These are phyloP conservation scores for Perccottus glenii DNA, from an alignment of 2,113 vertebrate genomes.

Conservation along the genomic window DNA sequence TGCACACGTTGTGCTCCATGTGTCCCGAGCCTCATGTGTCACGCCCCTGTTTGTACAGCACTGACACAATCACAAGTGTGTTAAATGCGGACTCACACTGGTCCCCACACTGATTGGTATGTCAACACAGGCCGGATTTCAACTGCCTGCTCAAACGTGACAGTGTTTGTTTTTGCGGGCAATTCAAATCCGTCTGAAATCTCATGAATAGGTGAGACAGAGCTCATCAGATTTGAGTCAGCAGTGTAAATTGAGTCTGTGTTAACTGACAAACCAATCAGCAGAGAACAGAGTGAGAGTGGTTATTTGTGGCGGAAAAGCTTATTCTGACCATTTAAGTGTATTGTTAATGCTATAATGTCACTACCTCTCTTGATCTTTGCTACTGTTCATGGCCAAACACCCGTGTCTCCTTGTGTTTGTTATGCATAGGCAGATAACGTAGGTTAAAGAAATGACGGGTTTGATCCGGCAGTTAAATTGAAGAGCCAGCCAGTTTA, in stretches of 20 bases:
- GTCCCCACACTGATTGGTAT: constrained; percentile 55
- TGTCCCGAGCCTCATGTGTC: constrained; percentile 21
- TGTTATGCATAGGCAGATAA: constrained; percentile 29
- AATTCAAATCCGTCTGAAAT: constrained; percentile 55
- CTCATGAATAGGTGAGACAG: constrained; percentile 55
- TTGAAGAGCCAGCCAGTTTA: constrained; percentile 35
- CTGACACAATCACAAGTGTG: constrained; percentile 46
- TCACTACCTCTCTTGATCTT: constrained; percentile 10
- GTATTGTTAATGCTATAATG: neutral
- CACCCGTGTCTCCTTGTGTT: constrained; percentile 13
- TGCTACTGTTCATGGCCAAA: constrained; percentile 8
- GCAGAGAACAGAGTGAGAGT: constrained; percentile 38
- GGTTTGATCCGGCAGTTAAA: constrained; percentile 50
- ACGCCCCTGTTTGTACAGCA: constrained; percentile 53
- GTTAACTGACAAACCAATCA: constrained; percentile 63
- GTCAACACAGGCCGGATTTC: constrained; percentile 69
- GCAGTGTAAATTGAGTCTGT: constrained; percentile 41
- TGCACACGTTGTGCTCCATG: constrained; percentile 41
- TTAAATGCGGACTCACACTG: constrained; percentile 53
- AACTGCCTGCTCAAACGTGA: constrained; percentile 67
- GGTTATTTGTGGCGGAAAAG: constrained; percentile 9
- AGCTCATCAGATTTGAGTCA: constrained; percentile 64
- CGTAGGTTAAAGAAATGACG: constrained; percentile 26
- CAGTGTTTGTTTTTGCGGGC: constrained; percentile 55
- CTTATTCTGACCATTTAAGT: constrained; percentile 22